Conservation (phyloP, 2,113 vertebrate genomes). For the Balaeniceps rex region DNA sequence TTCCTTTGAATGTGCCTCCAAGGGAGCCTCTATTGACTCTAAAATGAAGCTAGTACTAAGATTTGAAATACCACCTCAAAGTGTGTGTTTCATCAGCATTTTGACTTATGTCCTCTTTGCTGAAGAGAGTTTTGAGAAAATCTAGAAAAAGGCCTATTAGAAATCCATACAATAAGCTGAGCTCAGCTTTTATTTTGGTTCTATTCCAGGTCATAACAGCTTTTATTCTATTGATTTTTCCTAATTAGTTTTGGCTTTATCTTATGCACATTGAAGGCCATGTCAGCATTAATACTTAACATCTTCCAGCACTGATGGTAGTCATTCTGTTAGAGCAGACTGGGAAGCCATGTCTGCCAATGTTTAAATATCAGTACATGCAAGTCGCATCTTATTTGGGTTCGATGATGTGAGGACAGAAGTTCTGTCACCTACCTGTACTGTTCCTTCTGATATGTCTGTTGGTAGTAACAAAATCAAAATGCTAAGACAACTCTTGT, state of each 20-base stretch:
- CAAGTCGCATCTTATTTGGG: background rate
- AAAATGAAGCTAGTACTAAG: background rate
- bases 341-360: background rate
- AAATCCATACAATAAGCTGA: background rate
- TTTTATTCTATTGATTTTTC: conserved; percentile 10
- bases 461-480: background rate
- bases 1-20: background rate
- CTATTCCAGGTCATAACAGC: background rate
- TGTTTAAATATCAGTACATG: background rate
- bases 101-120: background rate
- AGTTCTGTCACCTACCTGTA: background rate
- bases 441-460: background rate
- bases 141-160: background rate
- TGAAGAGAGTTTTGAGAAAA: background rate
- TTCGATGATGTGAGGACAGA: background rate
- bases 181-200: background rate
- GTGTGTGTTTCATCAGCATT: background rate
- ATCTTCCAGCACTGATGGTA: background rate
- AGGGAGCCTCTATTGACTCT: background rate
- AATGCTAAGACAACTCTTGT: background rate
- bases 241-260: conserved; percentile 4
- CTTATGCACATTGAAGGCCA: background rate
- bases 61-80: background rate
- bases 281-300: background rate
- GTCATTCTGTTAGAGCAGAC: background rate